Conservation (phyloP, 2,113 vertebrate genomes). For the Aphyosemion australe region DNA sequence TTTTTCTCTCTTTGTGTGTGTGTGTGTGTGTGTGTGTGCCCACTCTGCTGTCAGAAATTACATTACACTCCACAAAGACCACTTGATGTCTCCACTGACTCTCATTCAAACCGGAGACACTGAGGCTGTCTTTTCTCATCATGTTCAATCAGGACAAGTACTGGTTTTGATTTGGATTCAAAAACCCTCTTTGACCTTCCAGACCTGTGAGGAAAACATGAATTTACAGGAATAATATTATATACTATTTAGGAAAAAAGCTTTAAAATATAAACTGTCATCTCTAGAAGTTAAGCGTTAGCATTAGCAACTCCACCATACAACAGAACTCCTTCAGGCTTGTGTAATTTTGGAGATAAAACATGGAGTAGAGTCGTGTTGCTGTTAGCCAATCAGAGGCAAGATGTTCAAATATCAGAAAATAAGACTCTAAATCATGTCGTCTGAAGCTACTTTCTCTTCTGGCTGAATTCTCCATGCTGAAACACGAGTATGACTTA, state of each 20-base stretch:
- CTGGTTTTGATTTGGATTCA: constrained; percentile 56
- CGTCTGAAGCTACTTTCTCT: too few species aligned
- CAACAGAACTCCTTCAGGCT: too few species aligned
- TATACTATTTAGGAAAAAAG: constrained; percentile 4
- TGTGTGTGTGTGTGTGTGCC: not conserved
- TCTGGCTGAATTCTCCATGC: too few species aligned
- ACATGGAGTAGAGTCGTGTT: too few species aligned
- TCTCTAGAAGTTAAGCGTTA: too few species aligned
- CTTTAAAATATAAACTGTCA: not conserved
- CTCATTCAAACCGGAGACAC: constrained; percentile 40
- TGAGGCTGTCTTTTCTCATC: constrained; percentile 51
- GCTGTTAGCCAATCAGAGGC: too few species aligned
- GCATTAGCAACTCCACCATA: too few species aligned
- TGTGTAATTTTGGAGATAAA: too few species aligned
- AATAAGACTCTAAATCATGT: too few species aligned
- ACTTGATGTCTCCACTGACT: constrained; percentile 45
- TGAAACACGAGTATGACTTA: too few species aligned
- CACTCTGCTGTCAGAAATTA: constrained; percentile 28
- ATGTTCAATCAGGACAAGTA: constrained; percentile 46
- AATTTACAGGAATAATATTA: constrained; percentile 8
- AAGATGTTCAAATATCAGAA: too few species aligned
- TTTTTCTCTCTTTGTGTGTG: constrained; percentile 1
- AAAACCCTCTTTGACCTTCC: constrained; percentile 57
- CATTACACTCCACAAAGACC: constrained; percentile 41
- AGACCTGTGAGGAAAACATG: constrained; percentile 27